phyloP scores from a whole-genome alignment of 2,797 vertebrate genomes.

The Sebastes kiyomatsui region DNA sequence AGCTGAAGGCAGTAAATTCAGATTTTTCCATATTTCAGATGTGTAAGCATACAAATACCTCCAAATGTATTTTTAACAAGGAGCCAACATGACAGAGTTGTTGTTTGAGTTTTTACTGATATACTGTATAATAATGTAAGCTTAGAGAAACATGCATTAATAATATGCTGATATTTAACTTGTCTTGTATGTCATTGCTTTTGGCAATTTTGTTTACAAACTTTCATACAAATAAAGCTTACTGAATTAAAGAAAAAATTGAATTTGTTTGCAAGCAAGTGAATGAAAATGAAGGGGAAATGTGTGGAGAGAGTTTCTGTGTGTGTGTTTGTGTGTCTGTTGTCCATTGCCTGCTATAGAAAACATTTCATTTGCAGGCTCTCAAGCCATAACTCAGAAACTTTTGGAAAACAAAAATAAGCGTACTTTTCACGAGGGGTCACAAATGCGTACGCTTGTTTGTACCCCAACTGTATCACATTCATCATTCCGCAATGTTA shows the following conservation, averaged over 20 bases:
- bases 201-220: not conserved
- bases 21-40: constrained; percentile 19
- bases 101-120: not conserved
- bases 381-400: constrained; percentile 39
- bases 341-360: constrained; percentile 1
- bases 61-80: constrained; percentile 28
- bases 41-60: constrained; percentile 4
- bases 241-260: not conserved
- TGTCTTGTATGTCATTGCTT: constrained; percentile 11
- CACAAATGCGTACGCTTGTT: constrained; percentile 27
- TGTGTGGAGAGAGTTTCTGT: not conserved
- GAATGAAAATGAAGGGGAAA: not conserved
- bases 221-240: not conserved
- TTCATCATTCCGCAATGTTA: constrained; percentile 47
- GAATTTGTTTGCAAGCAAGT: not conserved
- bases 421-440: constrained; percentile 14
- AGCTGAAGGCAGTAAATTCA: constrained; percentile 18
- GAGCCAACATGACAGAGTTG: constrained; percentile 3
- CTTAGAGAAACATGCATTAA: constrained; percentile 17
- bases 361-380: constrained; percentile 3
- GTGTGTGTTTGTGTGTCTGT: constrained; percentile 18
- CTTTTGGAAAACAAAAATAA: constrained; percentile 53
- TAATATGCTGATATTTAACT: constrained; percentile 17
- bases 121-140: not conserved
- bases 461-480: constrained; percentile 31